These are phyloP conservation scores for Arctopsyche grandis DNA, from an alignment of 1,140 invertebrate species.

Conservation along the genomic window DNA sequence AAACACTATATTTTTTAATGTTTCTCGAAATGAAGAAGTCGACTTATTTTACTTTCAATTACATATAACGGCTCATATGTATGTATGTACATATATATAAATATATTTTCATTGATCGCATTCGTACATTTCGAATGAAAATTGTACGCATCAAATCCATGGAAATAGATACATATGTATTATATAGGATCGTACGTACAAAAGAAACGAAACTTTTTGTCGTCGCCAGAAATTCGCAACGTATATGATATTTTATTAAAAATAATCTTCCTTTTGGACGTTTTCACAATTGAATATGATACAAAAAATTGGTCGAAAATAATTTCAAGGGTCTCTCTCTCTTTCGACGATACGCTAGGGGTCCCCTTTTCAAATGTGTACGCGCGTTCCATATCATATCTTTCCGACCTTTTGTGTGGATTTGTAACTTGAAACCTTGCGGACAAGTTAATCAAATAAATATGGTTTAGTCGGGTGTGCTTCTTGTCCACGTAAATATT, in stretches of 20 bases:
- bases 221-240: too few species aligned
- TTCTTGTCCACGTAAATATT: background rate
- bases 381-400: background rate
- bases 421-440: background rate
- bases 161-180: too few species aligned
- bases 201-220: too few species aligned
- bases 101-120: too few species aligned
- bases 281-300: background rate
- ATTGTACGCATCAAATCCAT: too few species aligned
- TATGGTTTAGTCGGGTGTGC: background rate
- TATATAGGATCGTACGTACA: too few species aligned
- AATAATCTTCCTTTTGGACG: background rate
- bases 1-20: too few species aligned
- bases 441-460: slow-evolving; percentile 27
- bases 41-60: too few species aligned
- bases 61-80: too few species aligned
- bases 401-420: slow-evolving; percentile 13
- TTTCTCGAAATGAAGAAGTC: too few species aligned
- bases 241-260: background rate
- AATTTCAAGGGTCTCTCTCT: slow-evolving; percentile 10
- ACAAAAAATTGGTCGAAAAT: slow-evolving; percentile 8
- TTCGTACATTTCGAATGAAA: too few species aligned
- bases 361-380: background rate
- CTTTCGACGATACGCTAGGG: background rate
- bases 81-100: too few species aligned